Conservation (phyloP, 2,113 vertebrate genomes). For the Mystacornis crossleyi region DNA sequence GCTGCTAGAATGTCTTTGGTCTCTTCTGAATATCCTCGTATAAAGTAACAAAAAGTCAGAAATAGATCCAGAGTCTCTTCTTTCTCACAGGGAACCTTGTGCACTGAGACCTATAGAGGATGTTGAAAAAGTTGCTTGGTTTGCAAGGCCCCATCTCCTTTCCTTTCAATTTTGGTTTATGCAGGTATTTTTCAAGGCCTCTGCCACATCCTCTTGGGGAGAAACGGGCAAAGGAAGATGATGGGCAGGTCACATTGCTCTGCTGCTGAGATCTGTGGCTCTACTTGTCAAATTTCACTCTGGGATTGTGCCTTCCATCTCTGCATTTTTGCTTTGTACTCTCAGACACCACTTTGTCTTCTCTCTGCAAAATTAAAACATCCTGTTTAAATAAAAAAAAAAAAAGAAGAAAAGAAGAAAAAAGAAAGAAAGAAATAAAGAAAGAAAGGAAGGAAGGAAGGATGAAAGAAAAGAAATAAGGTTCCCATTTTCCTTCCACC, state of each 20-base stretch:
- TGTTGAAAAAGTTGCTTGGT: not conserved
- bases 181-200: not conserved
- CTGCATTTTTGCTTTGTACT: not conserved
- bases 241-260: not conserved
- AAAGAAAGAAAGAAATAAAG: too few species aligned
- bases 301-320: not conserved
- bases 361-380: not conserved
- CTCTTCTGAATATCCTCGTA: not conserved
- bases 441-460: too few species aligned
- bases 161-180: not conserved
- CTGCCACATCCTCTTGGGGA: not conserved
- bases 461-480: not conserved
- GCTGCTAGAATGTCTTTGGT: not conserved
- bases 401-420: too few species aligned
- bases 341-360: not conserved
- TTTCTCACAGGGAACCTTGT: not conserved
- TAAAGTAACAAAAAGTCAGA: not conserved
- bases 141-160: not conserved
- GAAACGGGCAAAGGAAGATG: not conserved
- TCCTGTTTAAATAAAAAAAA: not conserved
- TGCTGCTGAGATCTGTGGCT: not conserved
- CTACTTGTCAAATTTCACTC: not conserved
- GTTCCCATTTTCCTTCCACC: not conserved
- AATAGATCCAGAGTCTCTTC: not conserved
- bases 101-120: fast-evolving